Base-by-base conservation (phyloP, 2,113 vertebrate genomes). In the Colaptes auratus region DNA sequence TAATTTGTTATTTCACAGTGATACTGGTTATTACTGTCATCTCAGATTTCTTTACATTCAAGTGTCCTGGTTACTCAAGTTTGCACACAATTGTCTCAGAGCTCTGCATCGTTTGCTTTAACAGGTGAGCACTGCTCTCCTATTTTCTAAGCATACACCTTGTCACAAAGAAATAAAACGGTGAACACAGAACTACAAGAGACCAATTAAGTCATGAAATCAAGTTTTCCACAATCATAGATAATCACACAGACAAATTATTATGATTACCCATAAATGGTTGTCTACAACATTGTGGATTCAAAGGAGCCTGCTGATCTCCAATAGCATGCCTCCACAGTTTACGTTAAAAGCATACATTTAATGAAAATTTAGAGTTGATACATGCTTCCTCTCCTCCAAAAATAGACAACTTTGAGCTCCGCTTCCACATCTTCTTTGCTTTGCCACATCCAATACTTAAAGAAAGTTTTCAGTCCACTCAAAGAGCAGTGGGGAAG, bases 1-100 rank as follows among this genome's bases (percentile, higher is more conserved):
- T 84, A 89, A 84, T 90, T 86, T 86, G 58, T 93, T 93, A 91
- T 93, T 96, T 97, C 82, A 63, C 86, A 93, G 59, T 59, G 82
- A 90, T 93, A 95, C 48, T 88, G 82, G 82, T 96, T 95, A 96
- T 95, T 95, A 93, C 69, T 95, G 84, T 93, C 93, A 95, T 91
- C 95, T 89, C 56, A 60, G 59, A 93, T 93, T 70, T 72, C 59
- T 93, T 86, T 66, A 59, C 35, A 89, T 91, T 90, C 63, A 96
- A 55, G 88, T 75, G 36, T 65, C 69, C 44, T 15, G 70, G 81
- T 94, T 94, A 72, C 36, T 89, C 46, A 23, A 84, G 89, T 89
- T 87, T 76, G 36, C 65, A 95, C 74, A 55, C 55, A 79, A 88
- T 78, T 95, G 7, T 61, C 63, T 79, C 55, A 14, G 55, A 94